These are phyloP conservation scores for Balearica regulorum DNA, from an alignment of 2,797 vertebrate species.

Conservation along the genomic window DNA sequence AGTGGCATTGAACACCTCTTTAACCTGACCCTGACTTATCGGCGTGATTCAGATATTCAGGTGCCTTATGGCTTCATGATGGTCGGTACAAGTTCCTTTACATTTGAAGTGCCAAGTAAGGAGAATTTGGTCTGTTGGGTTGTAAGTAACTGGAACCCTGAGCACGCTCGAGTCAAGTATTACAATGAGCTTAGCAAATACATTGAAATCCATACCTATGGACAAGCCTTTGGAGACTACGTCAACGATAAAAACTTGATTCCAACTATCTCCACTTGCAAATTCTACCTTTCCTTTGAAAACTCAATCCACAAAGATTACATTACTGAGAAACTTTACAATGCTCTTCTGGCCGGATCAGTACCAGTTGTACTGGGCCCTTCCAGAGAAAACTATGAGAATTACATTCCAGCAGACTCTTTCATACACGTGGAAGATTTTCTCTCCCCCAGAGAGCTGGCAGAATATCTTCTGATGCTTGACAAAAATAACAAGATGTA, in stretches of 20 bases:
- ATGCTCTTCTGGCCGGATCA: constrained; percentile 90
- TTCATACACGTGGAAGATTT: constrained; percentile 98
- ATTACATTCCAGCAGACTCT: constrained; percentile 93
- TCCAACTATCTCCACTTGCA: constrained; percentile 92
- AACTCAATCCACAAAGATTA: constrained; percentile 99
- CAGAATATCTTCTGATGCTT: constrained; percentile 91
- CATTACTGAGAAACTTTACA: constrained; percentile 98
- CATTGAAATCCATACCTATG: constrained; percentile 92
- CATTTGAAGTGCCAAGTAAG: constrained; percentile 90
- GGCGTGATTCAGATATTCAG: constrained; percentile 94
- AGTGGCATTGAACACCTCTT: constrained; percentile 92
- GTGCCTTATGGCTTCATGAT: constrained; percentile 96
- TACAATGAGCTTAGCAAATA: constrained; percentile 97
- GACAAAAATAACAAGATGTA: constrained; percentile 95
- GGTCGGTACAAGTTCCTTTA: constrained; percentile 82
- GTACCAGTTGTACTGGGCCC: constrained; percentile 94
- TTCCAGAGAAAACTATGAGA: constrained; percentile 93
- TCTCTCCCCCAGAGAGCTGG: constrained; percentile 90
- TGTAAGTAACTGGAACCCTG: constrained; percentile 97
- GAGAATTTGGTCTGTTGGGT: constrained; percentile 97
- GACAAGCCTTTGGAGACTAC: constrained; percentile 94
- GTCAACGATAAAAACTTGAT: constrained; percentile 91
- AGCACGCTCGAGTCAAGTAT: constrained; percentile 93
- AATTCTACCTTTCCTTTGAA: constrained; percentile 97
- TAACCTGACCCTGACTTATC: constrained; percentile 96